A percentile compares a stretch with the other conserved stretches of the same genome.
These are phyloP conservation scores for Perca flavescens DNA, from an alignment of 2,113 vertebrate species.

Conservation along the genomic window DNA sequence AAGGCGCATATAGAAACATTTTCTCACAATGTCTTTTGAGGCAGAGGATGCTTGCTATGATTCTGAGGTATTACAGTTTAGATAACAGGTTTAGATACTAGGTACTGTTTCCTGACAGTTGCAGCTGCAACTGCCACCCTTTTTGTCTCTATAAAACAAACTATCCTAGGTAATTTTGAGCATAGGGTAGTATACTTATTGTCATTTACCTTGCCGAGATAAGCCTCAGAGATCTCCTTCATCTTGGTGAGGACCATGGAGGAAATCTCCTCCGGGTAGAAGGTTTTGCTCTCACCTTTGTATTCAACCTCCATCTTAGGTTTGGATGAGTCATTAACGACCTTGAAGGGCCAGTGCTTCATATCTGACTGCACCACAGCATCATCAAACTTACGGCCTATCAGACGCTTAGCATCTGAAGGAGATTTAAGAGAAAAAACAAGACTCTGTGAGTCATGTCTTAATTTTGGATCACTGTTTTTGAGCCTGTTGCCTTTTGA, in stretches of 20 bases:
- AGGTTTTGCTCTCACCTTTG: conserved; percentile 90
- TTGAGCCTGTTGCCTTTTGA: neutral
- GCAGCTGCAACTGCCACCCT: neutral
- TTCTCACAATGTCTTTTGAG: neutral
- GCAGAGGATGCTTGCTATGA: too few relatives aligned
- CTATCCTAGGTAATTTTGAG: neutral
- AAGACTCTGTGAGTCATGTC: neutral
- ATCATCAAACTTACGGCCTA: conserved; percentile 91
- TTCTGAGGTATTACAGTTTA: neutral
- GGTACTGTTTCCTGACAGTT: neutral
- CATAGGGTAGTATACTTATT: neutral
- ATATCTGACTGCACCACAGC: conserved; percentile 92
- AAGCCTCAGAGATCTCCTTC: conserved; percentile 94
- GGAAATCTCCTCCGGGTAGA: conserved; percentile 92
- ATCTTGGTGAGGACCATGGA: conserved; percentile 95
- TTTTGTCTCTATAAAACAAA: conserved; percentile 1
- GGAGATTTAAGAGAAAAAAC: conserved; percentile 4
- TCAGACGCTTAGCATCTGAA: conserved; percentile 92
- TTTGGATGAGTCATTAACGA: conserved; percentile 88
- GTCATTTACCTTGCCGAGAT: conserved; percentile 87
- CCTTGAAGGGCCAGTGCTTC: conserved; percentile 94
- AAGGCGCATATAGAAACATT: neutral
- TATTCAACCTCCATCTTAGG: conserved; percentile 93
- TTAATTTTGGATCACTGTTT: conserved; percentile 1
- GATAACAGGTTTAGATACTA: neutral